Evolutionary conservation across 2,113 vertebrate genomes (phyloP), one percentile per base, ranked within the genome.

Genomic region (Rhabdornis inornatus): DNA sequence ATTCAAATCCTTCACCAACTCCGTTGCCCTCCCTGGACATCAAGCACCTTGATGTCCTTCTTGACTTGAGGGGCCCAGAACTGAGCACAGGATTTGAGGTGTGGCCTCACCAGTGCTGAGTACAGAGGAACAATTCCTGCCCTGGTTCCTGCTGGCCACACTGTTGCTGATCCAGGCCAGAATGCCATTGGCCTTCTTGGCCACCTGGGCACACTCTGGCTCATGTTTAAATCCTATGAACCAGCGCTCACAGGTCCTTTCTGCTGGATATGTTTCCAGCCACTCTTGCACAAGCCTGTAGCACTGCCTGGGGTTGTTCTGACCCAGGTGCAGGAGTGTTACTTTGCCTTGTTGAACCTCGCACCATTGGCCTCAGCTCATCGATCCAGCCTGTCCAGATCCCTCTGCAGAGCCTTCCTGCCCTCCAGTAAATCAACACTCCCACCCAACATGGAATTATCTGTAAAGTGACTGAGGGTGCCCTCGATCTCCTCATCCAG

Each of bases 331-430:
- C 52, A 66, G 60, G 11, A 6, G 19, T 30, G 9, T 17, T 25
- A 2, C 45, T 83, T 47, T 35, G n/a, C 14, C 15, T 18, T 21
- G 23, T 30, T 60, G 21, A 55, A 47, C n/a, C 15, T 55, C 40
- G 11, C 31, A 47, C n/a, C 40, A 9, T 0, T 61, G 30, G n/a
- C n/a, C 25, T 75, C 0, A 0, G 30, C 8, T 14, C 14, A 18
- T n/a, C 2, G 13, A 0, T n/a, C 37, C 37, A 52, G 27, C 33
- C 53, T 30, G 24, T 5, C 30, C 40, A 76, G 16, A 47, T 23
- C 11, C n/a, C 55, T 31, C 40, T 76, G 21, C 42, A 55, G 18
- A 61, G 15, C 61, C 40, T 83, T 61, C 47, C 35, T 35, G 18
- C 15, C 30, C n/a, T 76, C 25, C 63, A 76, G 40, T 6, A 89